Percentiles rank a stretch among this genome's conserved stretches.
phyloP scores from a whole-genome alignment of 2,888 invertebrate genomes.

The Eilema depressum region DNA sequence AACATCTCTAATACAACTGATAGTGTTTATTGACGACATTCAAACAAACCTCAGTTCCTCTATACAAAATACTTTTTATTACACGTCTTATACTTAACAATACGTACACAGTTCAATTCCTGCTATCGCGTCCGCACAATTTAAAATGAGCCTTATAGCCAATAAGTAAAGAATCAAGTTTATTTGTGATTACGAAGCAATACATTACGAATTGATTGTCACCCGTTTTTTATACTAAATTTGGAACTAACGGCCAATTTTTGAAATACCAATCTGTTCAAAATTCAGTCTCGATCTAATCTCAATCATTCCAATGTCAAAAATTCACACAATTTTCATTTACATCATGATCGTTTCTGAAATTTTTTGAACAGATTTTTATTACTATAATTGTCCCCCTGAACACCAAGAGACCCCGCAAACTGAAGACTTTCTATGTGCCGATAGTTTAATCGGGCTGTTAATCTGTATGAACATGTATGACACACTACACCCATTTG shows the following conservation, averaged over 20 bases:
- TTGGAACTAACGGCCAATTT: not conserved
- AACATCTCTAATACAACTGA: conserved; percentile 51
- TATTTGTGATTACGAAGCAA: conserved; percentile 1
- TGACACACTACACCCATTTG: no score
- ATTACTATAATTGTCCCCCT: no score
- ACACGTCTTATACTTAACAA: conserved; percentile 53
- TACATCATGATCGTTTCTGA: no score
- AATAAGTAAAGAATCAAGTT: conserved; percentile 28
- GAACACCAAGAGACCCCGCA: no score
- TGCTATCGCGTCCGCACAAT: conserved; percentile 36
- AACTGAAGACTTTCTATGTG: no score
- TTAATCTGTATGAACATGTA: no score
- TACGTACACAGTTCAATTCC: conserved; percentile 60
- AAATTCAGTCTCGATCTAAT: no score
- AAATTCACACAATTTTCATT: no score
- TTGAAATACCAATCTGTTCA: no score
- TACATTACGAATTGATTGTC: not conserved
- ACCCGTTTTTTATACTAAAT: not conserved
- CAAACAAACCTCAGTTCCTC: conserved; percentile 65
- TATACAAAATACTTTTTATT: conserved; percentile 77
- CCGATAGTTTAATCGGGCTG: no score
- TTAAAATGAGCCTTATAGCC: conserved; percentile 32
- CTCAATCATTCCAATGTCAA: no score
- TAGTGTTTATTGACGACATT: conserved; percentile 69
- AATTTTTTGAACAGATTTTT: no score